Percentiles rank a stretch among this genome's conserved stretches.
These are phyloP conservation scores for Speoplatyrhinus poulsoni DNA, from an alignment of 2,113 vertebrate species.

Conservation along the genomic window DNA sequence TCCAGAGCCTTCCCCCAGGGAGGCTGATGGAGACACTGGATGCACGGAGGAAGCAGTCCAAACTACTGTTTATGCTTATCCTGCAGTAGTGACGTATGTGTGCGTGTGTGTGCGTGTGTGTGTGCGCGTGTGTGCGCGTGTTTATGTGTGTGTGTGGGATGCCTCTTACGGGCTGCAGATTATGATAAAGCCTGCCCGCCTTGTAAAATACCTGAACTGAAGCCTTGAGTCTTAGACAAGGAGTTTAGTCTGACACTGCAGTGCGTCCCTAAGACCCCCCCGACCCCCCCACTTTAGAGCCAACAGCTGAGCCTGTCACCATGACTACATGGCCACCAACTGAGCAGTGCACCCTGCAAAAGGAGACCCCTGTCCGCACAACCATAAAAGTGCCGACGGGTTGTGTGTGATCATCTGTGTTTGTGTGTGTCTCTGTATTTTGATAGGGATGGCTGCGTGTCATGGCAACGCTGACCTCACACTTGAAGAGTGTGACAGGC, in stretches of 20 bases:
- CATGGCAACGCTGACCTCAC: slow-evolving; percentile 48
- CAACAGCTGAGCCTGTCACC: slow-evolving; percentile 60
- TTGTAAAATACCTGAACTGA: neutral
- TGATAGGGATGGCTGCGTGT: slow-evolving; percentile 48
- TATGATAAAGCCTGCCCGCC: slow-evolving; percentile 14
- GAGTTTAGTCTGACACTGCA: slow-evolving; percentile 12
- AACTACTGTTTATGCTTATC: slow-evolving; percentile 29
- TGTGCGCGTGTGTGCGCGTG: slow-evolving; percentile 4
- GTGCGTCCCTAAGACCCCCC: slow-evolving; percentile 1
- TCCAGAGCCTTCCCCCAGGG: slow-evolving; percentile 21
- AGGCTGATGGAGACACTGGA: slow-evolving; percentile 4
- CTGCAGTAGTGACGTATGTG: slow-evolving; percentile 26
- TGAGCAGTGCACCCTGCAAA: slow-evolving; percentile 48
- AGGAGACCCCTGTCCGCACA: slow-evolving; percentile 27
- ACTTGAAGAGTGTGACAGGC: slow-evolving; percentile 36
- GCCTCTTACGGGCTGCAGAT: slow-evolving; percentile 21
- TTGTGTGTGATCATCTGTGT: slow-evolving; percentile 35
- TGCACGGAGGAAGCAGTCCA: slow-evolving; percentile 4
- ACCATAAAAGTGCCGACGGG: slow-evolving; percentile 69
- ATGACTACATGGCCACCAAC: slow-evolving; percentile 57
- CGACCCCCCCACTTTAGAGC: slow-evolving; percentile 10
- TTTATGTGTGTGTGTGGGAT: slow-evolving; percentile 9
- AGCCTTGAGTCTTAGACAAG: slow-evolving; percentile 16
- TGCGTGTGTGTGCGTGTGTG: slow-evolving; percentile 7
- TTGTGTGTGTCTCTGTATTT: slow-evolving; percentile 46